Percentiles rank a stretch among this genome's conserved stretches.
These are phyloP conservation scores for Thermophis baileyi DNA, from an alignment of 2,113 vertebrate genomes.

Conservation along the genomic window DNA sequence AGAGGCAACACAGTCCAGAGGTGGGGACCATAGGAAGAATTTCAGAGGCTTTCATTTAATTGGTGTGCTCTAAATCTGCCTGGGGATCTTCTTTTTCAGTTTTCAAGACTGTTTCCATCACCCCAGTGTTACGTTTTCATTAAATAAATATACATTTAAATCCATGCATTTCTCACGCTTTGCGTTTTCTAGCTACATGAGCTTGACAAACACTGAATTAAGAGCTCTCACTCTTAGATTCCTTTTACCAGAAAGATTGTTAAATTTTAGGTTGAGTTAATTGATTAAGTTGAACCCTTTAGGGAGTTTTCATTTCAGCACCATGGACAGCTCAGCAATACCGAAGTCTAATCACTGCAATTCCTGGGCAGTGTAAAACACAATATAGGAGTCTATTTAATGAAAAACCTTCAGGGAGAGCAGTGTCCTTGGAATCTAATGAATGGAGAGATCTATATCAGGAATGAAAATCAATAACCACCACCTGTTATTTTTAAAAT, in stretches of 20 bases:
- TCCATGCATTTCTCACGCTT: background rate
- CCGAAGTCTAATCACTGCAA: background rate
- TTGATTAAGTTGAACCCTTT: background rate
- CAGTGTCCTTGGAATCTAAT: background rate
- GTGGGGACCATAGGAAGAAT: background rate
- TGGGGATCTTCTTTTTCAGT: background rate
- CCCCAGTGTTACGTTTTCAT: background rate
- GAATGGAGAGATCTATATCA: background rate
- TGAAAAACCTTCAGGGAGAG: conserved; percentile 19
- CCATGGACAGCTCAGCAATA: conserved; percentile 57
- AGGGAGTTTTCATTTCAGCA: conserved; percentile 33
- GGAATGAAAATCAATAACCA: background rate
- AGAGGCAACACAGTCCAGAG: background rate
- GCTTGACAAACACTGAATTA: background rate
- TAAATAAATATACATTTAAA: background rate
- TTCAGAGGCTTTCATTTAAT: background rate
- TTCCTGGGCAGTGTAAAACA: background rate
- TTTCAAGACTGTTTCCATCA: background rate
- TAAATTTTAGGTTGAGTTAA: background rate
- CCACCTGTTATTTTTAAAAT: background rate
- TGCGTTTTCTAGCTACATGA: background rate
- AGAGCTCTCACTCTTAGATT: background rate
- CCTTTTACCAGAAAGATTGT: background rate
- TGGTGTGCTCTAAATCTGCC: background rate
- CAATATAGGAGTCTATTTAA: conserved; percentile 31